Base-by-base conservation (phyloP, 2,113 vertebrate species). In the Misgurnus mizolepis region DNA sequence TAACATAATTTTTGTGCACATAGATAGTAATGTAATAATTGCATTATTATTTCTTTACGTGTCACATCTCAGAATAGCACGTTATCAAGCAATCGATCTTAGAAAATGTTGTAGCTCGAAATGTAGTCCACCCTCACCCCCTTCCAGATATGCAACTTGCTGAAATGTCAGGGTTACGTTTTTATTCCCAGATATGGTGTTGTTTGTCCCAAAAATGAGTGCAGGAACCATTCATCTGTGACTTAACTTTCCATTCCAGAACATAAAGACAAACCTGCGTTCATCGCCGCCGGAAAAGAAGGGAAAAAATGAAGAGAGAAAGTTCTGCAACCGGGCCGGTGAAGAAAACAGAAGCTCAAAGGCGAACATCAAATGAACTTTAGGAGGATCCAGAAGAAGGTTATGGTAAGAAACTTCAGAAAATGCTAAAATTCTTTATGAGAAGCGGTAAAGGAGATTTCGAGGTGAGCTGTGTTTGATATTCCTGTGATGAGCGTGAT, bases 401-500 rank as follows among this genome's bases (percentile, higher is more conserved):
- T 41, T 55, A 58, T 64, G 60, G 18, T 39, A 73, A 74, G 49
- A 71, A 61, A 67, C 69, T 69, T 75, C 80, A 83, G 75, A 73
- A 79, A 76, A 79, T 66, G 71, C 66, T 68, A 55, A 60, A 70
- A 79, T 68, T 76, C 60, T 75, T 62, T 22, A 22, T 78, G 47
- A 27, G 53, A 70, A 49, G 17, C 76, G 41, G 49, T 41, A 69
- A 72, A 79, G 39, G 67, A 75, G 18, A 68, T 80, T 78, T 80
- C 67, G 66, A 84, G 50, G 72, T 67, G 56, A 83, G 34, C 53
- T 50, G 22, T 74, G 67, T 85, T 83, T 85, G 84, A 85, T 76
- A 80, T 85, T 68, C 15, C 67, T 55, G 65, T 41, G 53, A 47
- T 60, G 75, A 66, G 50, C 73, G 47, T 69, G 64, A 81, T 18